A percentile compares a stretch with the other conserved stretches of the same genome.
phyloP scores from a whole-genome alignment of 2,888 invertebrate species.

The Ctenicera cuprea region DNA sequence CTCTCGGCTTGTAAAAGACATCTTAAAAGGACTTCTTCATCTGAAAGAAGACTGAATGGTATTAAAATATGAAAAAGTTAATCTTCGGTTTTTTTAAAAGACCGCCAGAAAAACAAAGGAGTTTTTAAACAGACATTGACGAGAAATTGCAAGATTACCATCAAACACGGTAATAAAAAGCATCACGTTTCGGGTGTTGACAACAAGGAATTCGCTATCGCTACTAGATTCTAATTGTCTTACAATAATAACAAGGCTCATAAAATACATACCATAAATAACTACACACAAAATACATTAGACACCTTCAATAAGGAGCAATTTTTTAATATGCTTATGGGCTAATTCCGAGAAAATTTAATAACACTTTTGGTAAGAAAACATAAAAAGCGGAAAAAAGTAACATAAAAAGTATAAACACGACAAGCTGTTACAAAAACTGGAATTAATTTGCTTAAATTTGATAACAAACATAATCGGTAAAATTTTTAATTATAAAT shows the following conservation, averaged over 20 bases:
- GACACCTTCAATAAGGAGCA: neutral
- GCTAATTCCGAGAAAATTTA: neutral
- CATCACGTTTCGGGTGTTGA: conserved; percentile 18
- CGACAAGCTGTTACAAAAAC: neutral
- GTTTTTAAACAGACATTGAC: neutral
- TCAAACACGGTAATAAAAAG: neutral
- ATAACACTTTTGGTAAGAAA: neutral
- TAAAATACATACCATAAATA: conserved; percentile 20
- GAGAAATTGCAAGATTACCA: no score
- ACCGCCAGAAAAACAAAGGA: conserved; percentile 1
- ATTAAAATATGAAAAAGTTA: neutral
- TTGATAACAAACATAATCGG: no score
- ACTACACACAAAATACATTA: conserved; percentile 30
- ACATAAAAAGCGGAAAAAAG: conserved; percentile 5
- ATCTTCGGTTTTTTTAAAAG: no score
- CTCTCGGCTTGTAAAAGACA: conserved; percentile 3
- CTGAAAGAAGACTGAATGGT: neutral
- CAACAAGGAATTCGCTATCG: conserved; percentile 19
- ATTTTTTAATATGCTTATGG: neutral
- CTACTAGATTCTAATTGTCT: conserved; percentile 14
- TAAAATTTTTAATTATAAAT: no score
- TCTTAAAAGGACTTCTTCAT: neutral
- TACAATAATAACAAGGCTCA: conserved; percentile 9
- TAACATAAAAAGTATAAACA: neutral
- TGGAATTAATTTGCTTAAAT: neutral